Evolutionary conservation across 2,113 vertebrate species (phyloP).

Genomic region (Cinclus mexicanus): DNA sequence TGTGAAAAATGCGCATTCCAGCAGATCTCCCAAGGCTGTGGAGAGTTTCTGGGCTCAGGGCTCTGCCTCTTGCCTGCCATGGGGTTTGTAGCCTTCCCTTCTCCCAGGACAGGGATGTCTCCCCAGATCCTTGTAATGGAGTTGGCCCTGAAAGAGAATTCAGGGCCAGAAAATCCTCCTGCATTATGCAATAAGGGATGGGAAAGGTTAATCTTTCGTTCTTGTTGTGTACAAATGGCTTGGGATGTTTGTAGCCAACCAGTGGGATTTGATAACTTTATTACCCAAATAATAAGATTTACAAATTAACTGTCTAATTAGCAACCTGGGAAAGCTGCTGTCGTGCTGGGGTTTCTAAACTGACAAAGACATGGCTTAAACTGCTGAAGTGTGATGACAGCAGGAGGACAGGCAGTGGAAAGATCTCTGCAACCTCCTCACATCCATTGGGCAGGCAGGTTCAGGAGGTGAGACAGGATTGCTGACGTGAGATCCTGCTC

Average conservation of each 20-base stretch:
- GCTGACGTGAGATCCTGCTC: accelerated
- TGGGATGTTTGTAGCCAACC: background rate
- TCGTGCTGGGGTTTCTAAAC: background rate
- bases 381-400: background rate
- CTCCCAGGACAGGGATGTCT: background rate
- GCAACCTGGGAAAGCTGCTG: slow-evolving; percentile 5
- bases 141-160: background rate
- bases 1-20: accelerated
- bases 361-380: background rate
- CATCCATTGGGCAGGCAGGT: accelerated
- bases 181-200: background rate
- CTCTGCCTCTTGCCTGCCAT: background rate
- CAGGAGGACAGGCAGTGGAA: background rate
- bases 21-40: background rate
- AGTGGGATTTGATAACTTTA: slow-evolving; percentile 28
- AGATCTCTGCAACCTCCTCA: background rate
- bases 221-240: background rate
- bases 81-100: background rate
- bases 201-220: background rate
- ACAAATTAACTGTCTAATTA: slow-evolving; percentile 50
- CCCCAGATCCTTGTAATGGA: background rate
- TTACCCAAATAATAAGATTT: slow-evolving; percentile 49
- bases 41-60: background rate
- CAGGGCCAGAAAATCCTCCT: background rate
- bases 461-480: background rate